Conservation (phyloP, 2,888 invertebrate species). For the Pilophorus perplexus region DNA sequence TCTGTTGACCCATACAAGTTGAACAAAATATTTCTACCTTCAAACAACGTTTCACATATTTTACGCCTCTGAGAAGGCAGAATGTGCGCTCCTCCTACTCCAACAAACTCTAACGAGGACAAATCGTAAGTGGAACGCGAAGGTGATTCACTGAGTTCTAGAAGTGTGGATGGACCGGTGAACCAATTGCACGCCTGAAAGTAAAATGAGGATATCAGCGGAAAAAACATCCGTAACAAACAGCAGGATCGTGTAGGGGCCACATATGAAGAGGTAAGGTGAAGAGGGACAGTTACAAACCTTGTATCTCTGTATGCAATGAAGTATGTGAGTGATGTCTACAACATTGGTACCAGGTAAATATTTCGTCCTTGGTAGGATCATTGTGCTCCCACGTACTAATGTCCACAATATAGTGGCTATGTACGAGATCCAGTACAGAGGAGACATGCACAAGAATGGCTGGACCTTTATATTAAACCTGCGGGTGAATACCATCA, state of each 20-base stretch:
- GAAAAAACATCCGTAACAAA: too few relatives aligned
- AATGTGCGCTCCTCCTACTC: conserved; percentile 18
- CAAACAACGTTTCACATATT: conserved; percentile 17
- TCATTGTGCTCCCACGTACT: background rate
- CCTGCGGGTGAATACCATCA: too few relatives aligned
- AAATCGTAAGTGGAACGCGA: conserved; percentile 20
- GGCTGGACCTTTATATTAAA: background rate
- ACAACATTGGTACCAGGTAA: background rate
- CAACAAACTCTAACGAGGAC: conserved; percentile 2
- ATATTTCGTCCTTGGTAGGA: conserved; percentile 7
- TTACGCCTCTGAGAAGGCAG: conserved; percentile 1
- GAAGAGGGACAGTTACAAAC: too few relatives aligned
- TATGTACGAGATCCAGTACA: conserved; percentile 15
- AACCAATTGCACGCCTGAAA: conserved; percentile 32
- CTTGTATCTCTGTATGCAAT: conserved; percentile 18
- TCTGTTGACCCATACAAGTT: conserved; percentile 34
- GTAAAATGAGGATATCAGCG: too few relatives aligned
- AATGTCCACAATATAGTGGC: background rate
- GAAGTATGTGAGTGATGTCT: background rate
- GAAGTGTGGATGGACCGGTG: conserved; percentile 19
- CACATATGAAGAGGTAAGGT: too few relatives aligned
- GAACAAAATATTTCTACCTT: conserved; percentile 3
- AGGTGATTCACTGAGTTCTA: conserved; percentile 5
- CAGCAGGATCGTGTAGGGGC: too few relatives aligned
- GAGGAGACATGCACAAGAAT: conserved; percentile 10